phyloP scores from a whole-genome alignment of 2,113 vertebrate species.

The Nanger granti region DNA sequence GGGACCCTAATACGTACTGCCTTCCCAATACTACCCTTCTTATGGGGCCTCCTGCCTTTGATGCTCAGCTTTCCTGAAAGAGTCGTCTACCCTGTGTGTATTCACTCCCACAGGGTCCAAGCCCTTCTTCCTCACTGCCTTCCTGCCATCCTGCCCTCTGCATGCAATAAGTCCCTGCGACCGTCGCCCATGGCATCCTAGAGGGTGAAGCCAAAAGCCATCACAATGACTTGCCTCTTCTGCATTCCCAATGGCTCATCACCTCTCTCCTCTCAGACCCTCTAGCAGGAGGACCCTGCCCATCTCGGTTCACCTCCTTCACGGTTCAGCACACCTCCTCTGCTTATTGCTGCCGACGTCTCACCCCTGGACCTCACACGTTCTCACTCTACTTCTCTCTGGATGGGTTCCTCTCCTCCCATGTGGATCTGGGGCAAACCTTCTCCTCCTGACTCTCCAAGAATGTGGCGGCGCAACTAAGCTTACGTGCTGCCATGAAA shows the following conservation, averaged over 20 bases:
- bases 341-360: accelerated
- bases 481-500: background rate
- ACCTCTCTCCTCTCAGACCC: background rate
- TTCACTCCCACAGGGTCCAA: accelerated
- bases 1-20: background rate
- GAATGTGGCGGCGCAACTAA: background rate
- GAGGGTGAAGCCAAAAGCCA: background rate
- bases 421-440: too few relatives aligned
- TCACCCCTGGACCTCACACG: background rate
- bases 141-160: background rate
- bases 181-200: background rate
- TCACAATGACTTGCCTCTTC: background rate
- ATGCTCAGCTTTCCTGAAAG: background rate
- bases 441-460: background rate
- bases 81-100: background rate
- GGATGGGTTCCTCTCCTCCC: background rate
- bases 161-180: background rate
- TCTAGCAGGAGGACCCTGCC: background rate
- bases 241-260: background rate
- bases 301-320: background rate
- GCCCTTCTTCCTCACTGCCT: background rate
- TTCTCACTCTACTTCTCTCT: background rate
- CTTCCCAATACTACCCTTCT: background rate
- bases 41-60: background rate
- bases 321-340: background rate